Base-by-base conservation (phyloP, 2,113 vertebrate species). In the Coryphaenoides rupestris region DNA sequence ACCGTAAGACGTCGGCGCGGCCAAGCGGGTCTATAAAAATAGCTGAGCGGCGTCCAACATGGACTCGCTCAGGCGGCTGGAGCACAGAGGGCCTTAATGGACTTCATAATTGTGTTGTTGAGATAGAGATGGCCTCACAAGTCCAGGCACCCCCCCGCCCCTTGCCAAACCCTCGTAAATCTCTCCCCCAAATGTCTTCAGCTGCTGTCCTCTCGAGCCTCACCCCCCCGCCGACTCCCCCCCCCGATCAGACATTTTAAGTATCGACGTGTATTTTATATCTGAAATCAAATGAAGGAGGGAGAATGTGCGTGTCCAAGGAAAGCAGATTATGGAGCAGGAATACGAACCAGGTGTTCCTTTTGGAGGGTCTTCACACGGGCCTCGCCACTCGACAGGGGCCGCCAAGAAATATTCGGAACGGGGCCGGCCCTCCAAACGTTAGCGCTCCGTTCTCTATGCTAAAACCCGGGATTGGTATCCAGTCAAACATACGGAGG, bases 201-300 rank as follows among this genome's bases (percentile, higher is more conserved):
- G n/a, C 15, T 14, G 47, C 68, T 55, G 52, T 52, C 62, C 55
- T 23, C 1, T n/a, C 69, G 12, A 2, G 7, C 14, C 68, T 15
- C 15, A 3, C 47, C 47, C 15, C 65, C 9, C 47, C 13, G 65
- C 47, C 47, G 72, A 65, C 16, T 14, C 15, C 47, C 15, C 14
- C 65, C 47, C 47, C 47, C 9, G 15, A 50, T 16, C 15, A 50
- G 47, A 50, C 47, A 50, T n/a, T 50, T 50, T 50, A 50, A 50
- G 47, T 50, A 50, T 50, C 16, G 5, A n/a, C 3, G n/a, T 50
- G 47, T n/a, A 50, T 50, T 16, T 50, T 50, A 50, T 50, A 13
- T 50, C 47, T 50, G 15, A 50, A 50, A 50, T 50, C 15, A 50
- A 50, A 50, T 50, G 47, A 50, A n/a, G 47, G 17, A 50, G 47